Conservation (phyloP, 2,797 vertebrate species). For the Galagoides demidoff region DNA sequence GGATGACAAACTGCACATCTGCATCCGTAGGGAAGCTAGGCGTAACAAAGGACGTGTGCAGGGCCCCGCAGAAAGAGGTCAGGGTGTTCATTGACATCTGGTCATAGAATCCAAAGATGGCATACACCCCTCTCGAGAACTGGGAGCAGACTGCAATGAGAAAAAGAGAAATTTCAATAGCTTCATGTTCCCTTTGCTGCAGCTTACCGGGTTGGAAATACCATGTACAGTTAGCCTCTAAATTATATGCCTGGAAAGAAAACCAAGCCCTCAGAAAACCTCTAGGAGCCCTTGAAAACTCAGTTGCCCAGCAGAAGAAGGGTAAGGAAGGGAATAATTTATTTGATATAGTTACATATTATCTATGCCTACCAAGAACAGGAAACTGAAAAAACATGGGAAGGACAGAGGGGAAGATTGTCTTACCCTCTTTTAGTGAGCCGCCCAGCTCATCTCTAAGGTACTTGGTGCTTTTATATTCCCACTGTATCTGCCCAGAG, state of each 20-base stretch:
- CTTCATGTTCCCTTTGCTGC: neutral
- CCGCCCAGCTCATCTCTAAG: neutral
- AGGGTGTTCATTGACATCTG: conserved; percentile 99
- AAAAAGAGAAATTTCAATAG: conserved; percentile 73
- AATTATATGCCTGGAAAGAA: conserved; percentile 38
- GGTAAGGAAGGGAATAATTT: conserved; percentile 27
- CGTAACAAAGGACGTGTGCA: conserved; percentile 98
- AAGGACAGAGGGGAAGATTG: neutral
- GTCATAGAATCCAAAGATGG: conserved; percentile 99
- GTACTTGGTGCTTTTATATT: neutral
- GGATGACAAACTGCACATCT: conserved; percentile 99
- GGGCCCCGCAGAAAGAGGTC: conserved; percentile 98
- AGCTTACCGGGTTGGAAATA: conserved; percentile 24
- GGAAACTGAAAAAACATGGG: conserved; percentile 24
- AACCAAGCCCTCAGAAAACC: conserved; percentile 50
- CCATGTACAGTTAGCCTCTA: conserved; percentile 25
- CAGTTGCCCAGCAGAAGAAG: neutral
- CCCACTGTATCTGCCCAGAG: neutral
- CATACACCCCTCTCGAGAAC: conserved; percentile 99
- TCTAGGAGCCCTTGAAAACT: conserved; percentile 3
- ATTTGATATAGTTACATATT: conserved; percentile 6
- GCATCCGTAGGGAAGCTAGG: conserved; percentile 98
- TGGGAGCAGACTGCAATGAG: conserved; percentile 96
- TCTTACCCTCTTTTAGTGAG: neutral
- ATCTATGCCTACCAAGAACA: neutral